Percentiles rank a stretch among this genome's conserved stretches.
phyloP scores from a whole-genome alignment of 2,888 invertebrate genomes.

The Phyllotreta striolata region DNA sequence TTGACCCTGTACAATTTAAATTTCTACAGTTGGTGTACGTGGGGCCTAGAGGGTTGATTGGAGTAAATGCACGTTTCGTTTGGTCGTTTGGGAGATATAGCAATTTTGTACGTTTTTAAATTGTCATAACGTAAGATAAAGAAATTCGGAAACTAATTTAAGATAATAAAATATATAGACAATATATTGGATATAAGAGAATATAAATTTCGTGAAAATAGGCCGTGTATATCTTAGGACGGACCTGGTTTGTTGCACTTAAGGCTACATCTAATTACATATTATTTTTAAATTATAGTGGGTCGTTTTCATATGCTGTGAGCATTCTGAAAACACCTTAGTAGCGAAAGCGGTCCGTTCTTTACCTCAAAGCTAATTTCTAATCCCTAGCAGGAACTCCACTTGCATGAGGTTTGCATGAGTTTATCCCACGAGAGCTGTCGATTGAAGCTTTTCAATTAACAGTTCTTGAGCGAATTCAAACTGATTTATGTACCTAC shows the following conservation, averaged over 20 bases:
- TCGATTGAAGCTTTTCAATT: constrained; percentile 1
- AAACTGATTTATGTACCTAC: background rate
- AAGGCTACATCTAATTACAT: constrained; percentile 22
- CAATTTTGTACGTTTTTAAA: too few species aligned
- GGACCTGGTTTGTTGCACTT: constrained; percentile 14
- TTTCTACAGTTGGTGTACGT: too few species aligned
- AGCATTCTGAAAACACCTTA: constrained; percentile 25
- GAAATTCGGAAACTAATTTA: too few species aligned
- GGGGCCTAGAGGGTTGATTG: too few species aligned
- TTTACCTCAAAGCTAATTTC: constrained; percentile 18
- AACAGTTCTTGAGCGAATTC: background rate
- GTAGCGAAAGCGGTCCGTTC: constrained; percentile 25
- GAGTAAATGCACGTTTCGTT: too few species aligned
- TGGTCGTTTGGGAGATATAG: too few species aligned
- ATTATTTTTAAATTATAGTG: constrained; percentile 26
- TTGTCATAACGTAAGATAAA: too few species aligned
- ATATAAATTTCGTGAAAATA: background rate
- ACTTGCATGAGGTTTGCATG: constrained; percentile 5
- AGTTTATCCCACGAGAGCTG: constrained; percentile 9
- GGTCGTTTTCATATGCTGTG: constrained; percentile 21
- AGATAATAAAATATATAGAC: too few species aligned
- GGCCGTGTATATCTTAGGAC: constrained; percentile 1
- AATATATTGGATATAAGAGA: too few species aligned
- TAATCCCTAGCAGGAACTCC: constrained; percentile 17
- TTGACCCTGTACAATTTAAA: too few species aligned